phyloP scores from a whole-genome alignment of 1,140 invertebrate genomes.

The Centruroides vittatus region DNA sequence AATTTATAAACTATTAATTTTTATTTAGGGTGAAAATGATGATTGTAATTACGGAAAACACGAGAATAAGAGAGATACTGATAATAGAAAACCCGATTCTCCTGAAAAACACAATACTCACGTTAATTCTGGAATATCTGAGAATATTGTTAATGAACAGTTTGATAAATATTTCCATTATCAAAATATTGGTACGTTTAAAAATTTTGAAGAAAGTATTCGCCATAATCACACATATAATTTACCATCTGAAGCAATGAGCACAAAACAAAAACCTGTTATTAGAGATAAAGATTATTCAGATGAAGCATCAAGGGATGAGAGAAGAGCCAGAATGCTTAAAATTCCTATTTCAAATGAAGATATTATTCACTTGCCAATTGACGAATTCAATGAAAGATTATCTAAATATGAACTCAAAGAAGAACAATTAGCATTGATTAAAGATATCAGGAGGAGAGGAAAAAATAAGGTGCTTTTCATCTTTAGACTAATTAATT shows the following conservation, averaged over 20 bases:
- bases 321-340: constrained; percentile 60
- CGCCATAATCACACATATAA: neutral
- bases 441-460: constrained; percentile 75
- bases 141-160: no score
- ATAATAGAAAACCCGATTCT: no score
- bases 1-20: no score
- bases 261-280: neutral
- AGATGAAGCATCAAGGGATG: constrained; percentile 40
- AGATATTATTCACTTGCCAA: constrained; percentile 88
- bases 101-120: no score
- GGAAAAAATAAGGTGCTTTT: constrained; percentile 33
- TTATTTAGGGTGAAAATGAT: no score
- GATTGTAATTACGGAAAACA: no score
- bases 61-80: no score
- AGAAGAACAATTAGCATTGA: constrained; percentile 78
- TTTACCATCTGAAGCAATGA: neutral
- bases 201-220: neutral
- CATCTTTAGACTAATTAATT: neutral
- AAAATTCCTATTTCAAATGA: constrained; percentile 68
- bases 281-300: neutral
- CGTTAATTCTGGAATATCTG: no score
- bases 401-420: constrained; percentile 85
- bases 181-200: no score
- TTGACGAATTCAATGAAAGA: constrained; percentile 94
- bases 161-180: no score